These are phyloP conservation scores for Enteromius argenteus DNA, from an alignment of 2,797 vertebrate species.

Conservation along the genomic window DNA sequence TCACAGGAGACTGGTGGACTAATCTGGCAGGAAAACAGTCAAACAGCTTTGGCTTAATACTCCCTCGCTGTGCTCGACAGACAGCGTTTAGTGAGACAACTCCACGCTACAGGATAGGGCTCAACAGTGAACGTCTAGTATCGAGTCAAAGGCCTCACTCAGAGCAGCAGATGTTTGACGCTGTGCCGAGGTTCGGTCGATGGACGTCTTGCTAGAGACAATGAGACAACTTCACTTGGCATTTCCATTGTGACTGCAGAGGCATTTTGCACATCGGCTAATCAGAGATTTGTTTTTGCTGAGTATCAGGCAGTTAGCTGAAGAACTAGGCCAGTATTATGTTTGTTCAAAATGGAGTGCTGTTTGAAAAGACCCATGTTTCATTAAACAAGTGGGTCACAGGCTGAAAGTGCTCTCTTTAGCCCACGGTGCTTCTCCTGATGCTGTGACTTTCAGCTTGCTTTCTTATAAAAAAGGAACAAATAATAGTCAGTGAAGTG, in stretches of 20 bases:
- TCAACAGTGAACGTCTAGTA: slow-evolving; percentile 52
- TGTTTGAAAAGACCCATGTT: slow-evolving; percentile 39
- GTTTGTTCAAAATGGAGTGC: slow-evolving; percentile 44
- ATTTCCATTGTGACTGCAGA: not conserved
- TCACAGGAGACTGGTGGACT: slow-evolving; percentile 56
- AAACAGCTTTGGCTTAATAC: slow-evolving; percentile 70
- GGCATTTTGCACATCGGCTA: slow-evolving; percentile 6
- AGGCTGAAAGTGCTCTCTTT: slow-evolving; percentile 41
- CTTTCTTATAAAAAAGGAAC: not conserved
- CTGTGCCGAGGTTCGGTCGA: slow-evolving; percentile 54
- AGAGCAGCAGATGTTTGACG: slow-evolving; percentile 69
- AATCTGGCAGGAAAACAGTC: slow-evolving; percentile 68
- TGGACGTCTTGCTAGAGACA: slow-evolving; percentile 22
- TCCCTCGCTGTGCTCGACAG: slow-evolving; percentile 73
- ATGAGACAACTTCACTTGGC: slow-evolving; percentile 27
- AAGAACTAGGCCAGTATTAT: slow-evolving; percentile 44
- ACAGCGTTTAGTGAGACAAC: slow-evolving; percentile 66
- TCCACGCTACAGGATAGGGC: slow-evolving; percentile 61
- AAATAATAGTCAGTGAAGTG: not conserved
- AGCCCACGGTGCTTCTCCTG: slow-evolving; percentile 13
- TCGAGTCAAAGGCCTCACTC: slow-evolving; percentile 51
- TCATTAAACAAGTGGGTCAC: slow-evolving; percentile 55
- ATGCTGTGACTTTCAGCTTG: slow-evolving; percentile 37
- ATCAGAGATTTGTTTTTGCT: slow-evolving; percentile 18
- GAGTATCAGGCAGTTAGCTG: slow-evolving; percentile 27